phyloP scores from a whole-genome alignment of 2,888 invertebrate species.

The Dioctria linearis region DNA sequence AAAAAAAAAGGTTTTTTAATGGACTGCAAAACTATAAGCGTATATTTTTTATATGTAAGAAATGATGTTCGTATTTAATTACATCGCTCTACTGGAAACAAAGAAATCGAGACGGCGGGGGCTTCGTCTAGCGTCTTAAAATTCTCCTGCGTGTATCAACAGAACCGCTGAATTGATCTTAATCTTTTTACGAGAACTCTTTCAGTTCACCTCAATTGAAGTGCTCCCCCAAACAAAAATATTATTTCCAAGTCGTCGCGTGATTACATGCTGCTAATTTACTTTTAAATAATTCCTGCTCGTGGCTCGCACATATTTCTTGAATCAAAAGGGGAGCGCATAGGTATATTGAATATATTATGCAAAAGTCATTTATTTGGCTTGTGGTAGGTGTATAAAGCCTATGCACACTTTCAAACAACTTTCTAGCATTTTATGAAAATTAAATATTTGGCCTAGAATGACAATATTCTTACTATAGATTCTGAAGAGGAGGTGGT shows the following conservation, averaged over 20 bases:
- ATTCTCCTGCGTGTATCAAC: constrained; percentile 15
- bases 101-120: not conserved
- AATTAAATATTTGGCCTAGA: constrained; percentile 25
- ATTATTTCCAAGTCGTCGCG: constrained; percentile 47
- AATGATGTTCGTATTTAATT: not conserved
- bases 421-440: not conserved
- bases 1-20: not conserved
- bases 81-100: not conserved
- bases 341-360: constrained; percentile 18
- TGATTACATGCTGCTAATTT: constrained; percentile 56
- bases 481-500: not conserved
- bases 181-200: constrained; percentile 51
- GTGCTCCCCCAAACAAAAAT: not conserved
- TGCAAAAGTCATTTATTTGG: constrained; percentile 20
- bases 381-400: not conserved
- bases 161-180: constrained; percentile 30
- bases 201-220: constrained; percentile 41
- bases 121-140: not conserved
- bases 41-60: constrained; percentile 2
- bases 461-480: constrained; percentile 7
- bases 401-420: not conserved
- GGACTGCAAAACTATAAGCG: too few relatives aligned
- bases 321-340: constrained; percentile 16
- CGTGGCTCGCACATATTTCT: constrained; percentile 33
- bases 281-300: constrained; percentile 45